Evolutionary conservation across 2,797 vertebrate genomes (phyloP), one percentile per base, ranked within the genome.

Genomic region (Orientallactaga sibirica): DNA sequence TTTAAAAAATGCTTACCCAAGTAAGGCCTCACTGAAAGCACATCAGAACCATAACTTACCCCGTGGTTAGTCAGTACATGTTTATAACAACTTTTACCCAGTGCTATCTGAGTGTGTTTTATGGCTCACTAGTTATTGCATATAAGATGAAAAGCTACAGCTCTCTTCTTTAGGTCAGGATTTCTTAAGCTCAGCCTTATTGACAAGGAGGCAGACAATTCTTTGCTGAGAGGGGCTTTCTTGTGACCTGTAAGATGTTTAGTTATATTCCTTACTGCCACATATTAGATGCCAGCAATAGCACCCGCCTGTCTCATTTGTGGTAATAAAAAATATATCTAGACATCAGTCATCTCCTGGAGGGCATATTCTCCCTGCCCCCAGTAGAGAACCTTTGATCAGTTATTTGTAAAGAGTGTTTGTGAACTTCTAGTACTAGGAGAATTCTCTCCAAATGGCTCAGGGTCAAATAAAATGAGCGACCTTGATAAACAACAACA

Each of bases 391-490:
- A 84, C 58, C 55, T 88, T 76, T 15, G 2, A 74, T 86, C 37
- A 76, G 4, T 82, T 66, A 16, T 84, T 80, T 67, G 20, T 82
- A n/a, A 78, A 78, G 48, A 67, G 4, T 88, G 25, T 86, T 58
- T 11, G 16, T 9, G 14, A 27, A 25, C 19, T 78, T 14, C 27
- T 73, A 58, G 22, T 90, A 41, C 58, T 91, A 66, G 73, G 20
- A 90, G 48, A 37, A 91, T 62, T 80, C 77, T 94, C 43, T 22
- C 29, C 16, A 11, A 70, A 84, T 91, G 55, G 91, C 37, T 2
- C 25, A 15, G 5, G 22, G 9, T 86, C 80, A 83, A 68, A 88
- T 61, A 75, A 73, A 11, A 76, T 90, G 24, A 55, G 22, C 85
- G 88, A 61, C 1, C 25, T 83, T 90, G 48, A 85, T 90, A 81